Percentiles rank a stretch among this genome's conserved stretches.
These are phyloP conservation scores for Odobenus rosmarus DNA, from an alignment of 2,113 vertebrate genomes.

Conservation along the genomic window DNA sequence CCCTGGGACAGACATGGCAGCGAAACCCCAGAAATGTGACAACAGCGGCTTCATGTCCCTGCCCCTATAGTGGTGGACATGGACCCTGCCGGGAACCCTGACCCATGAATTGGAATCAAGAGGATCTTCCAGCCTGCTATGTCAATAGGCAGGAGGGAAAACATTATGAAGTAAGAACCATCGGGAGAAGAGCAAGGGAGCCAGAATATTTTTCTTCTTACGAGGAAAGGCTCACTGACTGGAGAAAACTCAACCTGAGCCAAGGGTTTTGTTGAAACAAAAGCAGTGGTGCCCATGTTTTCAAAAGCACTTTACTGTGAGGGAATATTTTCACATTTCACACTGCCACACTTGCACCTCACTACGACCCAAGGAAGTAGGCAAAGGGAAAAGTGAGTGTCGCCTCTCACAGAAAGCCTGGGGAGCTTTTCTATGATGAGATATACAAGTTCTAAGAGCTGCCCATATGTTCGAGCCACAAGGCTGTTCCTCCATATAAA, in stretches of 20 bases:
- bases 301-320: not conserved
- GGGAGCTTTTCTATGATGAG: not conserved
- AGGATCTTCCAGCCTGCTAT: not conserved
- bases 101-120: not conserved
- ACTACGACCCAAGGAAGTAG: not conserved
- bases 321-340: not conserved
- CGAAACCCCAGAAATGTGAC: not conserved
- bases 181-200: not conserved
- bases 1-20: accelerated
- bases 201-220: not conserved
- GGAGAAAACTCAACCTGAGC: not conserved
- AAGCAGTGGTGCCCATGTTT: not conserved
- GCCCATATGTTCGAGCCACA: not conserved
- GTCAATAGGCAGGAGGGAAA: not conserved
- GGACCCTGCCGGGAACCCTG: not conserved
- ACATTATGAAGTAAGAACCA: not conserved
- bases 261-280: not conserved
- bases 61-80: not conserved
- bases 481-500: not conserved
- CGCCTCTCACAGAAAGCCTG: not conserved
- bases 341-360: not conserved
- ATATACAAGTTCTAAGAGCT: not conserved
- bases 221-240: not conserved
- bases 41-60: not conserved
- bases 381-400: not conserved